Percentiles rank a stretch among this genome's conserved stretches.
phyloP scores from a whole-genome alignment of 1,140 invertebrate species.

The Gryllus bimaculatus region DNA sequence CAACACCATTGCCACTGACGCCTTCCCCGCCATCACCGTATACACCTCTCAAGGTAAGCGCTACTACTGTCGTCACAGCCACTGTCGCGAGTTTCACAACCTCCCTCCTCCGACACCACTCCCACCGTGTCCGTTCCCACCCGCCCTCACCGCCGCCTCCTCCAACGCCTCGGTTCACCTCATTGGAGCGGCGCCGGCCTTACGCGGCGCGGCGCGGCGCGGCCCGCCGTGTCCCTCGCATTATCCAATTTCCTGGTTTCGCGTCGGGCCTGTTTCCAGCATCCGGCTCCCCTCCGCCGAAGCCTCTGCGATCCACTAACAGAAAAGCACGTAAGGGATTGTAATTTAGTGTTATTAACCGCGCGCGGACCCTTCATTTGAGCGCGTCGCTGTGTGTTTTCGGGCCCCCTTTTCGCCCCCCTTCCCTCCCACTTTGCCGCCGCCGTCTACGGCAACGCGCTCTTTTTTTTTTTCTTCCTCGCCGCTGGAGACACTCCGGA shows the following conservation, averaged over 20 bases:
- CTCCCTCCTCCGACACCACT: no score
- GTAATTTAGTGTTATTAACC: slow-evolving; percentile 5
- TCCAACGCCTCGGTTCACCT: neutral
- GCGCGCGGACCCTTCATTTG: neutral
- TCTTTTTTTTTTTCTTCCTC: no score
- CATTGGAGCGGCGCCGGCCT: neutral
- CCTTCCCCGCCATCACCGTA: no score
- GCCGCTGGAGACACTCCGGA: no score
- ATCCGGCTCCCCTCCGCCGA: neutral
- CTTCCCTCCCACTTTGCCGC: no score
- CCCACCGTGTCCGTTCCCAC: no score
- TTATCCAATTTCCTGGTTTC: slow-evolving; percentile 1
- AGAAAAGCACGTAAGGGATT: slow-evolving; percentile 4
- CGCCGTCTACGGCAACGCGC: no score
- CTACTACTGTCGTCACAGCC: no score
- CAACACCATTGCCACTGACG: no score
- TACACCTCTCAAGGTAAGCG: no score
- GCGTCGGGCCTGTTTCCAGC: neutral
- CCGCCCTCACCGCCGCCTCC: neutral
- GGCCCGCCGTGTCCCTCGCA: neutral
- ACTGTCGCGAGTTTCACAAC: no score
- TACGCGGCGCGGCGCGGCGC: neutral
- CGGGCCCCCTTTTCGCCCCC: neutral
- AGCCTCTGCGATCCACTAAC: neutral
- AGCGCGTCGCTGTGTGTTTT: neutral